A percentile compares a stretch with the other conserved stretches of the same genome.
Evolutionary conservation across 1,140 invertebrate species (phyloP).

Genomic region (Diabrotica virgifera): DNA sequence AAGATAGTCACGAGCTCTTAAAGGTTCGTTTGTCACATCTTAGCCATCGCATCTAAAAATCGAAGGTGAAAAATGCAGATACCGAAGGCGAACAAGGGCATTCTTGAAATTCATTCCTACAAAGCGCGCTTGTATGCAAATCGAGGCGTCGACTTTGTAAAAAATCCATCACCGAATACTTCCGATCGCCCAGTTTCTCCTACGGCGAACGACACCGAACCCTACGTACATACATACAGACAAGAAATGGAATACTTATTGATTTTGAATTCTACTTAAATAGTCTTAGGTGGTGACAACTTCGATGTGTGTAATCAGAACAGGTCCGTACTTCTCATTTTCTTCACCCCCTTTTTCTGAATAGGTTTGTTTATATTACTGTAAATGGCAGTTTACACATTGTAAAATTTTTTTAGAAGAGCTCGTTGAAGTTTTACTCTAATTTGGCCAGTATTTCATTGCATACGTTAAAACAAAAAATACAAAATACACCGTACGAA

Average conservation of each 20-base stretch:
- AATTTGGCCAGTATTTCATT: no score
- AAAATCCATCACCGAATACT: constrained; percentile 41
- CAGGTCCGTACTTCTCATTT: constrained; percentile 12
- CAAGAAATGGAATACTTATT: constrained; percentile 45
- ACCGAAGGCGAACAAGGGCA: constrained; percentile 15
- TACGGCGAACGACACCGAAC: constrained; percentile 34
- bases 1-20: neutral
- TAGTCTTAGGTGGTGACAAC: constrained; percentile 42
- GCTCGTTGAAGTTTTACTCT: no score
- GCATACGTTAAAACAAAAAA: no score
- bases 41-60: neutral
- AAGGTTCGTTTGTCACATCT: neutral
- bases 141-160: constrained; percentile 39
- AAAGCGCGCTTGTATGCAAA: constrained; percentile 38
- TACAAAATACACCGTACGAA: no score
- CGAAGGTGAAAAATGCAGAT: constrained; percentile 14
- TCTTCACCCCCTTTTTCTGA: neutral
- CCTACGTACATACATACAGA: constrained; percentile 26
- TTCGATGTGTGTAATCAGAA: constrained; percentile 29
- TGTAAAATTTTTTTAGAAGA: no score
- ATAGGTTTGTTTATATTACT: no score
- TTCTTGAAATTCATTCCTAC: constrained; percentile 27
- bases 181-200: constrained; percentile 29
- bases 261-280: constrained; percentile 45
- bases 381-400: no score